Percentiles rank a stretch among this genome's conserved stretches.
phyloP scores from a whole-genome alignment of 2,797 vertebrate genomes.

The Sparus aurata region DNA sequence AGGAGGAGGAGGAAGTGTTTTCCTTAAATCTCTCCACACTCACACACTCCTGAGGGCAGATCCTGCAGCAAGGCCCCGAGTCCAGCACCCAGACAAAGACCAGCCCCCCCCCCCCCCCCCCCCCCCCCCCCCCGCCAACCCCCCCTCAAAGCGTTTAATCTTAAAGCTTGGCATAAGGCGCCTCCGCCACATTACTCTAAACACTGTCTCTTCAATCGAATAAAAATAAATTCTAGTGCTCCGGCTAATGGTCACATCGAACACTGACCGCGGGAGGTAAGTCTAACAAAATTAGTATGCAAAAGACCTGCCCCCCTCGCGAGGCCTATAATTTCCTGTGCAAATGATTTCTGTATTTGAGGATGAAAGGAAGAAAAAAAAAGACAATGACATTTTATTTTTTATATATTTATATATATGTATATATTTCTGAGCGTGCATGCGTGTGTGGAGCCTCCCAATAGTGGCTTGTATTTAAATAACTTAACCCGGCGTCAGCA shows the following conservation, averaged over 20 bases:
- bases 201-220: conserved; percentile 75
- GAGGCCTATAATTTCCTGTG: conserved; percentile 97
- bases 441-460: conserved; percentile 84
- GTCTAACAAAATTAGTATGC: conserved; percentile 99
- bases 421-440: conserved; percentile 63
- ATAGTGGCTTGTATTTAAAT: conserved; percentile 91
- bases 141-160: conserved; percentile 50
- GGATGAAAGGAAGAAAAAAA: conserved; percentile 92
- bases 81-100: conserved; percentile 53
- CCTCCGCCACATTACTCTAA: conserved; percentile 71
- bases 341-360: conserved; percentile 95
- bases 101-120: too few relatives aligned
- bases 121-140: too few relatives aligned
- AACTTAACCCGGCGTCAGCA: conserved; percentile 94
- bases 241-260: conserved; percentile 93
- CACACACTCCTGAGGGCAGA: conserved; percentile 39
- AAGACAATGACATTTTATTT: conserved; percentile 89
- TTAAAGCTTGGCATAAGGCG: conserved; percentile 62
- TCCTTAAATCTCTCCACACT: conserved; percentile 58
- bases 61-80: conserved; percentile 45
- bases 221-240: conserved; percentile 87
- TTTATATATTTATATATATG: not conserved
- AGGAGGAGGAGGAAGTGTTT: conserved; percentile 49
- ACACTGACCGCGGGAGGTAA: conserved; percentile 95
- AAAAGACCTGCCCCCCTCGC: conserved; percentile 94